Base-by-base conservation (phyloP, 2,888 invertebrate genomes). In the Drosophila nr. perissopoda region DNA sequence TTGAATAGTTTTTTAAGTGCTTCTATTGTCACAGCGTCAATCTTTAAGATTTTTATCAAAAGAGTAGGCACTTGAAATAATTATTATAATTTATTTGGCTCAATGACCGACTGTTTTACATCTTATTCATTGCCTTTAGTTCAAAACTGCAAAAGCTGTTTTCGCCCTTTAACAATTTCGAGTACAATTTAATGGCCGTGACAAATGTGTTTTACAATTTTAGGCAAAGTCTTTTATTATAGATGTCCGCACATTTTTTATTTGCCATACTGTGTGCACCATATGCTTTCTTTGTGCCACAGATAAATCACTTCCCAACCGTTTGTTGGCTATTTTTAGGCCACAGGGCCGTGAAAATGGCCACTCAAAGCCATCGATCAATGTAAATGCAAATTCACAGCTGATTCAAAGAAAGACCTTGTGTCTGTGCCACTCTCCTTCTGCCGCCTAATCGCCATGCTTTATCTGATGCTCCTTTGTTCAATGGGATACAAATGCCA, bases 311-410 rank as follows among this genome's bases (percentile, higher is more conserved):
- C 77, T 80, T 80, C 72, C 75, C 75, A 67, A 75, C 68, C 80
- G 75, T 70, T 70, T 64, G 40, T 56, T 57, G 68, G 73, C 76
- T 83, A 84, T 83, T 83, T 81, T 67, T 69, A 73, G 70, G 61
- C 64, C 61, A 49, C 49, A 52, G 48, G 66, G 65, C 77, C 81
- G 64, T 83, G 82, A 71, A 67, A 76, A 70, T 79, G 81, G 68
- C 82, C 74, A 79, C 79, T 61, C 65, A 67, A 79, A 74, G 63
- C 68, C 72, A 85, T 85, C 87, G 77, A 87, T 87, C 85, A 85
- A 78, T 77, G 83, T 59, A 74, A 80, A 81, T 73, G 75, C 48
- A 69, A 76, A 76, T 78, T 64, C 62, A 65, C 65, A 66, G 69
- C 53, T 49, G 62, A 60, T 42, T 58, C 56, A 11, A 56, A 42